Evolutionary conservation across 2,113 vertebrate species (phyloP).

Genomic region (Melanerpes formicivorus): DNA sequence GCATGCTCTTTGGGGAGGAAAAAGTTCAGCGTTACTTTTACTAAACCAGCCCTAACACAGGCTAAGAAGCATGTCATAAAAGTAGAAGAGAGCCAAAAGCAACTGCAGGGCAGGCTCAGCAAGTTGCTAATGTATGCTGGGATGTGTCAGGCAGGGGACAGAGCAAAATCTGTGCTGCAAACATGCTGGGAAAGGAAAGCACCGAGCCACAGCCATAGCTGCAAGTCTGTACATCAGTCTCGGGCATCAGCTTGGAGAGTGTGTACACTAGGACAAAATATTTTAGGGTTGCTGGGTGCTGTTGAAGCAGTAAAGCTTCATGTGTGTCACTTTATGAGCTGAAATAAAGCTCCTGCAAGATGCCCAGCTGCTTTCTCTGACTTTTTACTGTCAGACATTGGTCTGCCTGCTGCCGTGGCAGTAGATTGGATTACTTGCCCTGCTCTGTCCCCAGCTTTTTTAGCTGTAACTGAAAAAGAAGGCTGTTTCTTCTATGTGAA

Average conservation of each 20-base stretch:
- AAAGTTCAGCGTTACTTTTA: not conserved
- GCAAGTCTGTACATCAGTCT: not conserved
- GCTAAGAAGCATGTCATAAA: not conserved
- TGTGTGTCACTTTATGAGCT: not conserved
- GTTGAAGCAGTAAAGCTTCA: not conserved
- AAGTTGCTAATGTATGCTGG: not conserved
- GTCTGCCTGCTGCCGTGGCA: not conserved
- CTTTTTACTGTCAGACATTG: not conserved
- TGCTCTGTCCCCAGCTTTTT: not conserved
- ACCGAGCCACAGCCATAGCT: not conserved
- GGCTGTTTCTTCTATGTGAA: not conserved
- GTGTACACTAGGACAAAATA: not conserved
- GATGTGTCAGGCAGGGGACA: not conserved
- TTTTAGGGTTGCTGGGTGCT: not conserved
- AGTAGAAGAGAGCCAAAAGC: not conserved
- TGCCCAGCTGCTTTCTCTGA: not conserved
- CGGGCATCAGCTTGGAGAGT: not conserved
- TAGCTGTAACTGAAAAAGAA: not conserved
- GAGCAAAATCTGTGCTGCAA: not conserved
- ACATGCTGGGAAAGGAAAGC: not conserved
- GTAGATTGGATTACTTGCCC: not conserved
- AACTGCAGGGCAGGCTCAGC: not conserved
- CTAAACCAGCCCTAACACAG: not conserved
- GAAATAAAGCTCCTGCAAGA: not conserved
- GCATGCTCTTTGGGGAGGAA: not conserved